These are phyloP conservation scores for Phrynocephalus vlangalii DNA, from an alignment of 2,797 vertebrate genomes.

Conservation along the genomic window DNA sequence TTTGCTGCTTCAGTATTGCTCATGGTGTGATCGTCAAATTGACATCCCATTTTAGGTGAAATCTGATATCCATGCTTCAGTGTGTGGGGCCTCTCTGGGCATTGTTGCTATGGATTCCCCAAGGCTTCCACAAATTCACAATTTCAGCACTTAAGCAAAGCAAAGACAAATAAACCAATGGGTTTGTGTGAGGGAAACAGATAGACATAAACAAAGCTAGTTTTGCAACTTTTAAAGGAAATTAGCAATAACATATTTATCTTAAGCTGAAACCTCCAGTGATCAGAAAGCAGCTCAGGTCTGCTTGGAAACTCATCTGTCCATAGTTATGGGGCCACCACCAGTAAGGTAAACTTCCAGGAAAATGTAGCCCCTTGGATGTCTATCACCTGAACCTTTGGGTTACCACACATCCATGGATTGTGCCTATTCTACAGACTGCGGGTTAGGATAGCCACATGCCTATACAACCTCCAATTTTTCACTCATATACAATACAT, in stretches of 20 bases:
- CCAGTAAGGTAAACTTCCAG: background rate
- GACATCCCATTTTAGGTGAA: background rate
- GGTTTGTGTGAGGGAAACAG: too few species aligned
- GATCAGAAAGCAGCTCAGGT: rapidly evolving
- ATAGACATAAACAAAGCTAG: too few species aligned
- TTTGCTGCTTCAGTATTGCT: background rate
- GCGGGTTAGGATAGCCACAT: too few species aligned
- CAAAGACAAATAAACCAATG: background rate
- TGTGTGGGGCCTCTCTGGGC: too few species aligned
- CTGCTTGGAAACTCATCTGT: background rate
- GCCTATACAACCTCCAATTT: constrained; percentile 68
- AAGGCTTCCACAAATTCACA: background rate
- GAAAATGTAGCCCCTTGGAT: constrained; percentile 21
- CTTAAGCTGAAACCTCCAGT: background rate
- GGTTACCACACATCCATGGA: constrained; percentile 37
- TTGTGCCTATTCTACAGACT: too few species aligned
- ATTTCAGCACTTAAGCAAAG: background rate
- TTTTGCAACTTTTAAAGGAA: background rate
- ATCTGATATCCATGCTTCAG: background rate
- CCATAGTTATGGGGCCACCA: background rate
- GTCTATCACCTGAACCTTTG: background rate
- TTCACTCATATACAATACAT: constrained; percentile 70
- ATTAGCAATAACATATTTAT: background rate
- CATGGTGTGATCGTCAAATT: background rate
- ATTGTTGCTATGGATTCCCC: background rate